phyloP scores from a whole-genome alignment of 1,140 invertebrate genomes.

The Trichogramma pretiosum region DNA sequence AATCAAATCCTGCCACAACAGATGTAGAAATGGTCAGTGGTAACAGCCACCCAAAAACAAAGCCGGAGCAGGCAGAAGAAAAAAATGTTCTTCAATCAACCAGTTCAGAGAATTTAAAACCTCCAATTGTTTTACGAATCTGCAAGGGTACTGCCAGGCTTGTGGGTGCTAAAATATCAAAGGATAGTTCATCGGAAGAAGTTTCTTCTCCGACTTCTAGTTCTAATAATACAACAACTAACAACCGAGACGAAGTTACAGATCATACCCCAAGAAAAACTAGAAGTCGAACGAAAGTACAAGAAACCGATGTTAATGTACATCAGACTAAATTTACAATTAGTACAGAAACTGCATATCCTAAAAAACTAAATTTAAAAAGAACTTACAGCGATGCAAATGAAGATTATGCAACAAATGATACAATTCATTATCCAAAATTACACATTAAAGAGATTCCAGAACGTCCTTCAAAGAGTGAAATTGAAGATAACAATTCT shows the following conservation, averaged over 20 bases:
- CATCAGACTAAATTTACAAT: neutral
- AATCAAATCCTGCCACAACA: neutral
- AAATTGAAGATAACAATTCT: no score
- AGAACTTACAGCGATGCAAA: conserved; percentile 17
- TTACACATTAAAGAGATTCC: no score
- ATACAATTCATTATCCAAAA: no score
- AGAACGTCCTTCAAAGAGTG: no score
- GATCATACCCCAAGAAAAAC: neutral
- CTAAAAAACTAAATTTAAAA: conserved; percentile 2
- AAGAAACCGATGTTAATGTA: neutral
- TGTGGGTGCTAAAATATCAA: no score
- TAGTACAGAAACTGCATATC: neutral
- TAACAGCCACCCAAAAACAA: conserved; percentile 24
- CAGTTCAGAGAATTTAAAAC: conserved; percentile 37
- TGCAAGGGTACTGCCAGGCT: conserved; percentile 55
- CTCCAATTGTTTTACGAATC: conserved; percentile 60
- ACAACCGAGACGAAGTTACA: neutral
- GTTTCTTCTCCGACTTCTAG: conserved; percentile 31
- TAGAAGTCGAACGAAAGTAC: neutral
- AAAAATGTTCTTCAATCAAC: conserved; percentile 21
- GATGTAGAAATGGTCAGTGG: no score
- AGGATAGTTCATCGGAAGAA: conserved; percentile 31
- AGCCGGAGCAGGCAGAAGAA: conserved; percentile 20
- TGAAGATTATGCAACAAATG: neutral
- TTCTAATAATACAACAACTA: neutral